phyloP scores from a whole-genome alignment of 2,888 invertebrate genomes.

The Cancer borealis region DNA sequence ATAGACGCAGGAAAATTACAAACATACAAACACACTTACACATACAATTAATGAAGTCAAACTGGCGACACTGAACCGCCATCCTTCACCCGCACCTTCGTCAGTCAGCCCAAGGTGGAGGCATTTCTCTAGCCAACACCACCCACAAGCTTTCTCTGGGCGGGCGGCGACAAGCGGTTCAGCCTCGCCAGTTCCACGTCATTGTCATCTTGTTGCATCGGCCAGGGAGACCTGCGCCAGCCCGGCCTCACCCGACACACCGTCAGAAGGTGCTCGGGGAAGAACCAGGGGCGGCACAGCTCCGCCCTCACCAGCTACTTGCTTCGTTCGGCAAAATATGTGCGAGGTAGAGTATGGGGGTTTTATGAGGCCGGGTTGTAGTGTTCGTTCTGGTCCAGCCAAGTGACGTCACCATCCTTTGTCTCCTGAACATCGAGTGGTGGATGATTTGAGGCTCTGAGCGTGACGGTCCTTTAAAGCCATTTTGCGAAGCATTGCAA shows the following conservation, averaged over 20 bases:
- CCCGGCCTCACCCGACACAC: not conserved
- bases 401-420: slow-evolving; percentile 38
- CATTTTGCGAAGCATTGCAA: slow-evolving; percentile 29
- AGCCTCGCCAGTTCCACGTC: slow-evolving; percentile 59
- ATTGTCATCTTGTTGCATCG: slow-evolving; percentile 63
- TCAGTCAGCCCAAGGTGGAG: not conserved
- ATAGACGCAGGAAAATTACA: slow-evolving; percentile 74
- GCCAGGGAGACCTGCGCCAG: slow-evolving; percentile 39
- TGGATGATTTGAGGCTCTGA: slow-evolving; percentile 7
- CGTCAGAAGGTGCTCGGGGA: not conserved
- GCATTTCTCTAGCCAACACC: slow-evolving; percentile 5
- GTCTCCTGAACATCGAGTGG: slow-evolving; percentile 38
- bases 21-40: slow-evolving; percentile 76
- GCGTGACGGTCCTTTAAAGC: slow-evolving; percentile 11
- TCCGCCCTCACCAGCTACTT: slow-evolving; percentile 58
- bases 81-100: slow-evolving; percentile 13
- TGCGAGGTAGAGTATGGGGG: slow-evolving; percentile 75
- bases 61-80: slow-evolving; percentile 59
- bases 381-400: slow-evolving; percentile 61
- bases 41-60: slow-evolving; percentile 71
- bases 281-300: slow-evolving; percentile 15
- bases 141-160: not conserved
- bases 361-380: slow-evolving; percentile 68
- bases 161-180: slow-evolving; percentile 50
- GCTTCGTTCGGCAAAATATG: slow-evolving; percentile 75